These are phyloP conservation scores for Rutpela maculata DNA, from an alignment of 2,888 invertebrate genomes.

Conservation along the genomic window DNA sequence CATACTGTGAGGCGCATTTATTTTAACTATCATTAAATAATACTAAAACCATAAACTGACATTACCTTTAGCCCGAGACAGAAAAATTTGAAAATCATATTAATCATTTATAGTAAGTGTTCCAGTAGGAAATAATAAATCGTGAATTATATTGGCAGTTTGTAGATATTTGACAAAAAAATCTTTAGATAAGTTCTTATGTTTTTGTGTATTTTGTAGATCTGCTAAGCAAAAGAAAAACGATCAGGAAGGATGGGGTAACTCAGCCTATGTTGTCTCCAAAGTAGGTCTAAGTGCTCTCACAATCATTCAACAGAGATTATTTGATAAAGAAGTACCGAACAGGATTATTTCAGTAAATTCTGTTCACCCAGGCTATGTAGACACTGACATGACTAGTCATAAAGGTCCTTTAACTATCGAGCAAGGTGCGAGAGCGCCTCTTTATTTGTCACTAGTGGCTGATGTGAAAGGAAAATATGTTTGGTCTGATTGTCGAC, in stretches of 20 bases:
- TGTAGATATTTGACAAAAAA: too few species aligned
- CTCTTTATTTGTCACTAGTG: slow-evolving; percentile 80
- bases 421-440: slow-evolving; percentile 79
- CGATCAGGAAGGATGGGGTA: slow-evolving; percentile 67
- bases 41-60: too few species aligned
- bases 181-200: too few species aligned
- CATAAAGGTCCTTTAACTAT: slow-evolving; percentile 79
- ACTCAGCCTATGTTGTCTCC: slow-evolving; percentile 81
- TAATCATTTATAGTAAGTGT: too few species aligned
- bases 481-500: slow-evolving; percentile 78
- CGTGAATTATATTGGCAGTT: too few species aligned
- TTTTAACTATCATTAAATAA: too few species aligned
- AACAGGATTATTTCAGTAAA: slow-evolving; percentile 81
- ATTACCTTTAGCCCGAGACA: too few species aligned
- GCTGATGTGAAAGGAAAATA: slow-evolving; percentile 79
- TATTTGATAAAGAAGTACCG: slow-evolving; percentile 74
- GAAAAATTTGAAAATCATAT: too few species aligned
- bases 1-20: too few species aligned
- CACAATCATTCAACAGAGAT: slow-evolving; percentile 80
- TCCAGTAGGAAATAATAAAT: too few species aligned
- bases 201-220: slow-evolving; percentile 56
- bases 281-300: slow-evolving; percentile 85
- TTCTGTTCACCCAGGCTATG: slow-evolving; percentile 84
- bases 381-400: slow-evolving; percentile 86
- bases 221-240: slow-evolving; percentile 63